phyloP scores from a whole-genome alignment of 2,113 vertebrate genomes.

The Cyanoramphus novaezelandiae region DNA sequence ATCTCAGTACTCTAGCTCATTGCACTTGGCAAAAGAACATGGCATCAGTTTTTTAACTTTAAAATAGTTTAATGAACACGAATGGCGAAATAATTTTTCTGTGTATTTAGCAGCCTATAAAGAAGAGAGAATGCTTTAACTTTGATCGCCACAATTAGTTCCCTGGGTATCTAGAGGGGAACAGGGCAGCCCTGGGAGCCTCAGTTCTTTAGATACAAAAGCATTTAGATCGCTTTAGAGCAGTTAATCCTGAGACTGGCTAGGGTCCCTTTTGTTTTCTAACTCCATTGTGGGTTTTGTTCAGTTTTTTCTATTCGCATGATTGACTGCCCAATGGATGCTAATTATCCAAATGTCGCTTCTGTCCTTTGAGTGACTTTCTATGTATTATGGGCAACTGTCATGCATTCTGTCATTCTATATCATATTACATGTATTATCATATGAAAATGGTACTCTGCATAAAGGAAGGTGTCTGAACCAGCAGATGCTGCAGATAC shows the following conservation, averaged over 20 bases:
- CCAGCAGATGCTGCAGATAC: constrained; percentile 79
- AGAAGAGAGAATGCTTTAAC: constrained; percentile 80
- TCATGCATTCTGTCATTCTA: constrained; percentile 86
- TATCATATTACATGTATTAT: constrained; percentile 87
- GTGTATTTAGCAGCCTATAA: constrained; percentile 77
- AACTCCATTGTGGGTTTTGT: constrained; percentile 86
- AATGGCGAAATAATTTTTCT: constrained; percentile 75
- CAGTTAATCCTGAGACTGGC: constrained; percentile 84
- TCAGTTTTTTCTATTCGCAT: constrained; percentile 82
- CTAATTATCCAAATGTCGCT: constrained; percentile 88
- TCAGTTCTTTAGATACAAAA: constrained; percentile 84
- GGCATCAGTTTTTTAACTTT: constrained; percentile 75
- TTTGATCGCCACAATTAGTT: constrained; percentile 83
- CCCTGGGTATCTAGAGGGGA: constrained; percentile 75
- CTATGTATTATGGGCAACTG: constrained; percentile 83
- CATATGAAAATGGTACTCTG: constrained; percentile 78
- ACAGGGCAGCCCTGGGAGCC: constrained; percentile 72
- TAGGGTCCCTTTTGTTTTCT: constrained; percentile 86
- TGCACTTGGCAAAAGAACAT: constrained; percentile 65
- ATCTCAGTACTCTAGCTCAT: constrained; percentile 53
- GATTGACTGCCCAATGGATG: constrained; percentile 86
- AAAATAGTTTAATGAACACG: constrained; percentile 80
- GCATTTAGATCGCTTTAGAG: constrained; percentile 87
- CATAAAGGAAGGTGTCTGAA: constrained; percentile 78
- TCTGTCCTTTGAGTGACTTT: constrained; percentile 86